Base-by-base conservation (phyloP, 2,797 vertebrate genomes). In the Xerus rutilus region DNA sequence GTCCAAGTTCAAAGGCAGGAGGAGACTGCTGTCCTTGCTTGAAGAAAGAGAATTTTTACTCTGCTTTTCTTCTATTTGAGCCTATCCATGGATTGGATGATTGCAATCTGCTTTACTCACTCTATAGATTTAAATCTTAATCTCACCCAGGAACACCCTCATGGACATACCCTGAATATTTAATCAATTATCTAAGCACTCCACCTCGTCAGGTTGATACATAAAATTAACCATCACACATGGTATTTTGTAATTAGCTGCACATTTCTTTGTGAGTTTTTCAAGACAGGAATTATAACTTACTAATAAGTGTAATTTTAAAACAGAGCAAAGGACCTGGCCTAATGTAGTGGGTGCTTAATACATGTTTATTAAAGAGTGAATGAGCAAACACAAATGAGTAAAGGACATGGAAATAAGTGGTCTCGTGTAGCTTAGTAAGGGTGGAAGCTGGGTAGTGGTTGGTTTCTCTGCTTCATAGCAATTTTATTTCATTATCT, bases 401-500 rank as follows among this genome's bases (percentile, higher is more conserved):
- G 67, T 83, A 45, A 86, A 89, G 73, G 47, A 96, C 67, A 57
- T 62, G 8, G 12, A 59, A 86, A 89, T 23, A 65, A 81, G 14
- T 35, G 14, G 15, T 59, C 64, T 94, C 49, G 11, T 35, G 1
- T 43, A 73, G 49, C 12, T 89, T 72, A 79, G 7, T 72, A 82
- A 87, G 6, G 82, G 49, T 94, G 59, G n/a, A 78, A 89, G 11
- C 23, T 74, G 11, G 57, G 21, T 81, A 52, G 52, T 79, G 10
- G 30, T 67, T 92, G 57, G 28, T 39, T 86, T 95, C 86, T 92
- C 43, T 70, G 49, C 76, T 88, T 89, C 43, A 32, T 49, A 90
- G 45, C 49, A 92, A 94, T 78, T 97, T 84, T 35, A 74, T 89
- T 92, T 94, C 67, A 94, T 96, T 94, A 74, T 94, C 76, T 97